Percentiles rank a stretch among this genome's conserved stretches.
Conservation (phyloP, 1,140 invertebrate species). For the Pectinophora gossypiella region DNA sequence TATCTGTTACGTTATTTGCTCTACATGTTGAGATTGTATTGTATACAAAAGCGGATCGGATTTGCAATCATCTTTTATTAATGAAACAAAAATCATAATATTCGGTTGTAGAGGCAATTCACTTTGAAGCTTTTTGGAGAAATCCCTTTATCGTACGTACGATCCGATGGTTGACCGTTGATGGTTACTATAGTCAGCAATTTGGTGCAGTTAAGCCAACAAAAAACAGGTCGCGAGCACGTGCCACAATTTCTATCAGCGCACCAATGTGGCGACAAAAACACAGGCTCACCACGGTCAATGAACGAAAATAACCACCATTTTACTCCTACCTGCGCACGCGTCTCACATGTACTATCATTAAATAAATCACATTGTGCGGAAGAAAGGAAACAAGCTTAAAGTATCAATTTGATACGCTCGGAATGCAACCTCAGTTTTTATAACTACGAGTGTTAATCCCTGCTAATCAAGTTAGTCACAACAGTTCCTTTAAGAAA, state of each 20-base stretch:
- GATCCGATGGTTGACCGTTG: no score
- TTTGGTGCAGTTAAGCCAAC: neutral
- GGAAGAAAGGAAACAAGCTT: constrained; percentile 1
- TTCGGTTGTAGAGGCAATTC: no score
- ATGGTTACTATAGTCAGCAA: neutral
- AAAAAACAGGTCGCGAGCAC: neutral
- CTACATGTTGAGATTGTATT: no score
- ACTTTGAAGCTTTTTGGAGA: no score
- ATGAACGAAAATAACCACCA: constrained; percentile 45
- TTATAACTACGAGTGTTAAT: neutral
- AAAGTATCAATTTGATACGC: neutral
- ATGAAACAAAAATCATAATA: no score
- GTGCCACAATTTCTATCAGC: neutral
- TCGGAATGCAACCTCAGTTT: neutral
- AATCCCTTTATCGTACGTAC: no score
- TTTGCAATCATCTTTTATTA: no score
- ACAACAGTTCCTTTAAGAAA: neutral
- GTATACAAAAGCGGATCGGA: no score
- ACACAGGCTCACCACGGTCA: constrained; percentile 38
- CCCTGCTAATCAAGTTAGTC: neutral
- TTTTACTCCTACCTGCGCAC: constrained; percentile 14
- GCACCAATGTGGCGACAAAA: neutral
- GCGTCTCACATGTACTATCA: constrained; percentile 15
- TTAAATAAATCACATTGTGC: constrained; percentile 22
- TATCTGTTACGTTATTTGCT: no score